These are phyloP conservation scores for Uropetala carovei DNA, from an alignment of 2,888 invertebrate species.

Conservation along the genomic window DNA sequence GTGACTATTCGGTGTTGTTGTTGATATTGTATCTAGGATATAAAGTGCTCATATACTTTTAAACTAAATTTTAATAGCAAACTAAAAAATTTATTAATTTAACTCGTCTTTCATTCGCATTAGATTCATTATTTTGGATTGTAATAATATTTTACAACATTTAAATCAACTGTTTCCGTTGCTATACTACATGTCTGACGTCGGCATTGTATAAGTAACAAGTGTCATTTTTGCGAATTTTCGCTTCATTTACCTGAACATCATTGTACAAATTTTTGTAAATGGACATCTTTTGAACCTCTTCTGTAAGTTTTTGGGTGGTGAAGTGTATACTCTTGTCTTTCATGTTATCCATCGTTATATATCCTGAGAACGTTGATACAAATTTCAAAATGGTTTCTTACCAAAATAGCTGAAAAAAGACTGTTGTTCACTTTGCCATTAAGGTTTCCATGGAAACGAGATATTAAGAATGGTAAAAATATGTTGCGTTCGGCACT, in stretches of 20 bases:
- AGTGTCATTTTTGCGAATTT: constrained; percentile 1
- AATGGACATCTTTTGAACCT: constrained; percentile 85
- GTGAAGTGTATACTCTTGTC: constrained; percentile 85
- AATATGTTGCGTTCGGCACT: not conserved
- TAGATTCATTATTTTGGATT: no score
- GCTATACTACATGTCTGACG: not conserved
- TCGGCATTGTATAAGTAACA: constrained; percentile 51
- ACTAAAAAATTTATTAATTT: no score
- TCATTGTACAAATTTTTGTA: constrained; percentile 87
- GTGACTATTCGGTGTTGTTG: no score
- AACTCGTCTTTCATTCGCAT: no score
- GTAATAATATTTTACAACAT: no score
- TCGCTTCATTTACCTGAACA: constrained; percentile 81
- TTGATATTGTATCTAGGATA: no score
- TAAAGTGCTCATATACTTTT: no score
- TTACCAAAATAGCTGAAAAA: not conserved
- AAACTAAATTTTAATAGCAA: no score
- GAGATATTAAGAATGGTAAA: not conserved
- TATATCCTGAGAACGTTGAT: not conserved
- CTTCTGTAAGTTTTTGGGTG: constrained; percentile 87
- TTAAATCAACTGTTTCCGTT: no score
- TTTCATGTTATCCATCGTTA: constrained; percentile 77
- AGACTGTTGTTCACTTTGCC: constrained; percentile 2
- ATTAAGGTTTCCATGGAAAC: constrained; percentile 28
- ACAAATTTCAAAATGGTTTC: not conserved